Conservation (phyloP, 2,888 invertebrate species). For the Dexiosoma caninum region DNA sequence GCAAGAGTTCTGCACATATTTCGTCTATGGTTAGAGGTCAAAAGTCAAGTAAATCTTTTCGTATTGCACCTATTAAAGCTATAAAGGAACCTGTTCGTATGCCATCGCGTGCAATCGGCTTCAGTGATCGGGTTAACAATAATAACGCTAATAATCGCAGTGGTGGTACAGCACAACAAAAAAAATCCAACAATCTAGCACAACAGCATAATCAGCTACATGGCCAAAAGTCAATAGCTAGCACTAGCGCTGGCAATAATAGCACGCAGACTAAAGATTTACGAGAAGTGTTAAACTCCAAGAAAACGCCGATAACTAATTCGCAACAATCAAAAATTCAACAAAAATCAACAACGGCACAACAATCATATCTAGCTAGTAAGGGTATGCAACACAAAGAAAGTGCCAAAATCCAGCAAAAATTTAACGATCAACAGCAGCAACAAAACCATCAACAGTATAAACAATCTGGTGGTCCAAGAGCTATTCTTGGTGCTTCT, state of each 20-base stretch:
- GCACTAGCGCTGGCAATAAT: constrained; percentile 38
- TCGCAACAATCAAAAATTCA: constrained; percentile 35
- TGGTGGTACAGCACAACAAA: constrained; percentile 27
- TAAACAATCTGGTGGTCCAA: constrained; percentile 33
- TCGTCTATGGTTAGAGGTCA: constrained; percentile 73
- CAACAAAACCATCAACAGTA: constrained; percentile 57
- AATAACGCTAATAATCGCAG: constrained; percentile 47
- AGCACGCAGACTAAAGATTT: constrained; percentile 59
- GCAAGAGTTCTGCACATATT: constrained; percentile 73
- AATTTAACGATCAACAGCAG: constrained; percentile 45
- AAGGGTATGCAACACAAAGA: constrained; percentile 62
- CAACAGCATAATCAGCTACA: constrained; percentile 56
- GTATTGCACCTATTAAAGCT: constrained; percentile 60
- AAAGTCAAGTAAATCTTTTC: constrained; percentile 65
- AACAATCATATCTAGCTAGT: constrained; percentile 46
- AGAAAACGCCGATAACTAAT: constrained; percentile 52
- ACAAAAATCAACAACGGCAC: constrained; percentile 44
- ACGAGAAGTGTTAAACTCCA: constrained; percentile 63
- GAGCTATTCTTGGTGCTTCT: constrained; percentile 52
- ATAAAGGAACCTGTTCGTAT: constrained; percentile 63
- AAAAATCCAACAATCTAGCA: constrained; percentile 19
- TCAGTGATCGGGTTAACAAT: constrained; percentile 53
- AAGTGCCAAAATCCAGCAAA: constrained; percentile 29
- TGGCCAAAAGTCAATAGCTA: constrained; percentile 53
- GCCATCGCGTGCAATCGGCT: constrained; percentile 42